A percentile compares a stretch with the other conserved stretches of the same genome.
phyloP scores from a whole-genome alignment of 2,113 vertebrate species.

The Charina bottae region DNA sequence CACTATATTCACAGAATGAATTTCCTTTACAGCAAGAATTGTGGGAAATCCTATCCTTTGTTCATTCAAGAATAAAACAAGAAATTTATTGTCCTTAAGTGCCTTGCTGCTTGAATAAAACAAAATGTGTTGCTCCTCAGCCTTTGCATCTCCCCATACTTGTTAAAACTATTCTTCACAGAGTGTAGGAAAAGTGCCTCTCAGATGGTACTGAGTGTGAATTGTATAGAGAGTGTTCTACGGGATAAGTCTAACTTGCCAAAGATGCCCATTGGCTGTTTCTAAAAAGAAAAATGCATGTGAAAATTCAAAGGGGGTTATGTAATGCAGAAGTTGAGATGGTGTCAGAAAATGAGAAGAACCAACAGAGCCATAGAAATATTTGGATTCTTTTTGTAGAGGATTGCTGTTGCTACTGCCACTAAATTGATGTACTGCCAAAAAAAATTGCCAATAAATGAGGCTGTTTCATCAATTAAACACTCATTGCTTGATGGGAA shows the following conservation, averaged over 20 bases:
- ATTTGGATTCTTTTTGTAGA: background rate
- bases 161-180: background rate
- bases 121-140: background rate
- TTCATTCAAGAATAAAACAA: background rate
- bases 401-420: background rate
- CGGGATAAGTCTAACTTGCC: background rate
- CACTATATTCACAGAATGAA: background rate
- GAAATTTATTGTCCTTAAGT: background rate
- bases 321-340: background rate
- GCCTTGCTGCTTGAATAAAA: background rate
- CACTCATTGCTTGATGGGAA: background rate
- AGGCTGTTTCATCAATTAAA: background rate
- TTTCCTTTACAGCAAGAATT: background rate
- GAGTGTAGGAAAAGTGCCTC: background rate
- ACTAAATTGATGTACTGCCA: background rate
- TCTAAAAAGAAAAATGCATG: background rate
- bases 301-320: background rate
- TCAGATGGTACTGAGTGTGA: background rate
- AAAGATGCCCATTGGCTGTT: background rate
- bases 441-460: background rate
- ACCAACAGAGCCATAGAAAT: background rate
- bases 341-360: background rate
- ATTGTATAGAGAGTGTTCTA: background rate
- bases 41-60: background rate
- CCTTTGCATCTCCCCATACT: background rate